These are phyloP conservation scores for Acheta domesticus DNA, from an alignment of 2,888 invertebrate genomes.

Conservation along the genomic window DNA sequence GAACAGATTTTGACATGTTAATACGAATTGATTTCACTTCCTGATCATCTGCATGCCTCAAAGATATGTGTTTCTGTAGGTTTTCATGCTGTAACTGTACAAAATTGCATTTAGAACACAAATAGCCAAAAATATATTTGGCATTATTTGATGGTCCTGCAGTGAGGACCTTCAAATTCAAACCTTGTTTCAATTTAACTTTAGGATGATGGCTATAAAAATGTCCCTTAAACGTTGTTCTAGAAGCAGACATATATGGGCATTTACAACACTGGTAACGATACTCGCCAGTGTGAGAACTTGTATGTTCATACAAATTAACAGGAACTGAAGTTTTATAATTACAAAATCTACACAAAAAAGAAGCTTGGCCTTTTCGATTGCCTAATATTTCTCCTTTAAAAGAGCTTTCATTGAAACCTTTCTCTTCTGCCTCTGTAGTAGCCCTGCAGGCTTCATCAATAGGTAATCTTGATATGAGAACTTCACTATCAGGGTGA, in stretches of 20 bases:
- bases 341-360: constrained; percentile 36
- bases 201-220: constrained; percentile 32
- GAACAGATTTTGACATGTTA: constrained; percentile 44
- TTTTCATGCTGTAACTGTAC: constrained; percentile 62
- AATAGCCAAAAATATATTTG: constrained; percentile 53
- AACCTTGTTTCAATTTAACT: constrained; percentile 19
- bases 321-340: constrained; percentile 26
- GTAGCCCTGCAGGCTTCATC: constrained; percentile 55
- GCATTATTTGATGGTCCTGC: constrained; percentile 43
- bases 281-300: constrained; percentile 75
- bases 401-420: constrained; percentile 45
- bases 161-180: constrained; percentile 36
- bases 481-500: constrained; percentile 63
- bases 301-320: constrained; percentile 68
- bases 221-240: constrained; percentile 35
- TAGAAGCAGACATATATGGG: constrained; percentile 33
- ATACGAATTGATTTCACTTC: constrained; percentile 51
- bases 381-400: constrained; percentile 24
- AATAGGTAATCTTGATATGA: constrained; percentile 59
- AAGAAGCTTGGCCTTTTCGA: constrained; percentile 31
- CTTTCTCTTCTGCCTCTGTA: constrained; percentile 52
- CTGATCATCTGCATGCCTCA: constrained; percentile 51
- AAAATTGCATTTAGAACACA: constrained; percentile 71
- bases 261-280: constrained; percentile 64
- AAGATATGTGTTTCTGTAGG: constrained; percentile 60